These are phyloP conservation scores for Caenorhabditis sp. DNA, from an alignment of 2,888 invertebrate species.

Conservation along the genomic window DNA sequence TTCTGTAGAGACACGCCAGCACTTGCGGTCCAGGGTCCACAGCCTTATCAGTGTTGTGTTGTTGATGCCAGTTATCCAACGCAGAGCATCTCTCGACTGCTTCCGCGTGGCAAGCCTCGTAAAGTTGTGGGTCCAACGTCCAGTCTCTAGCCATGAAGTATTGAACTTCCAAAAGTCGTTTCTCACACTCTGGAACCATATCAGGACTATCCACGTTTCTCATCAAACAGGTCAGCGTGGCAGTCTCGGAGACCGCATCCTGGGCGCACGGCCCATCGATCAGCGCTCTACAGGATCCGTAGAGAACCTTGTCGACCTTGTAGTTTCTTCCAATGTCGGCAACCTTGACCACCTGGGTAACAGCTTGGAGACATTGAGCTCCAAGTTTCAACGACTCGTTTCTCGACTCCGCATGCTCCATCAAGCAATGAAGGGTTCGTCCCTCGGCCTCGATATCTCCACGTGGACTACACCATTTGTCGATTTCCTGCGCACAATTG, in stretches of 20 bases:
- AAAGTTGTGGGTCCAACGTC: slow-evolving; percentile 92
- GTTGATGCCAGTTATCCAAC: slow-evolving; percentile 80
- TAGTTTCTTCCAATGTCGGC: slow-evolving; percentile 96
- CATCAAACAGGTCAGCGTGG: slow-evolving; percentile 93
- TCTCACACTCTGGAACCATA: slow-evolving; percentile 94
- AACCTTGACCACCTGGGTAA: slow-evolving; percentile 74
- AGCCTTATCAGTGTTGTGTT: slow-evolving; percentile 84
- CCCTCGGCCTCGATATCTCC: slow-evolving; percentile 87
- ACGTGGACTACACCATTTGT: slow-evolving; percentile 86
- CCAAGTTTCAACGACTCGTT: slow-evolving; percentile 76
- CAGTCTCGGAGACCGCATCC: slow-evolving; percentile 80
- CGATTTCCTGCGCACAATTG: slow-evolving; percentile 87
- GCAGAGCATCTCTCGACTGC: slow-evolving; percentile 85
- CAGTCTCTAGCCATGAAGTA: slow-evolving; percentile 97
- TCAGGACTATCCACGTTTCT: slow-evolving; percentile 89
- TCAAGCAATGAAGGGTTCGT: slow-evolving; percentile 95
- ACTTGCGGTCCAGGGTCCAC: slow-evolving; percentile 91
- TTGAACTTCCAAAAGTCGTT: slow-evolving; percentile 92
- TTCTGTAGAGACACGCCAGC: slow-evolving; percentile 92
- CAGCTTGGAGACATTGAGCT: slow-evolving; percentile 76
- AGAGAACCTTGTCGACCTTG: slow-evolving; percentile 88
- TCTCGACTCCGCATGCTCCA: slow-evolving; percentile 85
- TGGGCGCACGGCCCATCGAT: slow-evolving; percentile 83
- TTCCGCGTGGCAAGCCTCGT: slow-evolving; percentile 92
- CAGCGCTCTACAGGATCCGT: slow-evolving; percentile 78